Evolutionary conservation across 1,140 invertebrate genomes (phyloP).

Genomic region (Episyrphus balteatus): DNA sequence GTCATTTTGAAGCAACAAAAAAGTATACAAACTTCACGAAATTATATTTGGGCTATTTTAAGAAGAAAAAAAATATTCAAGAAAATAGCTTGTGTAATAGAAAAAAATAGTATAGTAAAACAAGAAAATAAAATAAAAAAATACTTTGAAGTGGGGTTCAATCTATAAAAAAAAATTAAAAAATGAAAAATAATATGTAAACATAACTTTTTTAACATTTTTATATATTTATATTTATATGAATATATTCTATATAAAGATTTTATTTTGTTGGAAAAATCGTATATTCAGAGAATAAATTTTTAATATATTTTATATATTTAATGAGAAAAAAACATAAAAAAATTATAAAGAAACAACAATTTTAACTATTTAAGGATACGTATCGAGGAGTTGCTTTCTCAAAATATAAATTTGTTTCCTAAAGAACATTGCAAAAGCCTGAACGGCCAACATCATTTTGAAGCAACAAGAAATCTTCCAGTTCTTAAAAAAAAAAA

Average conservation of each 20-base stretch:
- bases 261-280: constrained; percentile 5
- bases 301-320: constrained; percentile 8
- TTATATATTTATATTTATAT: background rate
- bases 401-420: background rate
- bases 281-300: constrained; percentile 3
- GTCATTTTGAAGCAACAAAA: too few relatives aligned
- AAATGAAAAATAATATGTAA: background rate
- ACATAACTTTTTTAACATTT: background rate
- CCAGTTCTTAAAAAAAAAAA: background rate
- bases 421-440: background rate
- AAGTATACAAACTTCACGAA: too few relatives aligned
- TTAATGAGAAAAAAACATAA: constrained; percentile 1
- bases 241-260: background rate
- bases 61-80: background rate
- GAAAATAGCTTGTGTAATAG: background rate
- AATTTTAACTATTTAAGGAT: too few relatives aligned
- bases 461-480: background rate
- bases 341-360: background rate
- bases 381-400: background rate
- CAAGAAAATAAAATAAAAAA: background rate
- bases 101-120: background rate
- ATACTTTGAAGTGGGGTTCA: background rate
- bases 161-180: background rate
- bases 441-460: background rate
- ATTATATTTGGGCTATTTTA: too few relatives aligned